Conservation (phyloP, 53 echinoderm and acorn worm genomes). For the Actinopyga echinites region DNA sequence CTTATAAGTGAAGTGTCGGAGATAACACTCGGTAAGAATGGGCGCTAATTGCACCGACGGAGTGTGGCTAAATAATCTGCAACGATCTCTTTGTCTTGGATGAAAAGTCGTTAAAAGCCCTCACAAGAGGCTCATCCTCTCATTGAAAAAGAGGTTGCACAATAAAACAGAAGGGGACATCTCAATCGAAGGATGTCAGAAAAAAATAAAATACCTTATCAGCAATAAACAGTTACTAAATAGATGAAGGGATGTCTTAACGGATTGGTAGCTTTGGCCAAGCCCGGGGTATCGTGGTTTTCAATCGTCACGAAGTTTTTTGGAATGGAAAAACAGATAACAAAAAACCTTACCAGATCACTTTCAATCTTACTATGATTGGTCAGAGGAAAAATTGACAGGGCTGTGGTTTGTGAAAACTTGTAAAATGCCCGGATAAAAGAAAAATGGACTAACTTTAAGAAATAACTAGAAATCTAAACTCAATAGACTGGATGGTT, state of each 20-base stretch:
- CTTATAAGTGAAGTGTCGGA: slow-evolving; percentile 10
- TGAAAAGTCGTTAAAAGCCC: slow-evolving; percentile 34
- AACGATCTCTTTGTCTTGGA: slow-evolving; percentile 1
- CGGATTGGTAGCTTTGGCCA: too few relatives aligned
- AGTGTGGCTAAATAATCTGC: slow-evolving; percentile 11
- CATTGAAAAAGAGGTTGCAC: not conserved
- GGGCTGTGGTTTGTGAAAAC: too few relatives aligned
- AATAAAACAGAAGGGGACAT: slow-evolving; percentile 14
- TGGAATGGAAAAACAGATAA: too few relatives aligned
- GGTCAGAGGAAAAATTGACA: too few relatives aligned
- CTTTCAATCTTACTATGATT: too few relatives aligned
- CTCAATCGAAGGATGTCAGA: not conserved
- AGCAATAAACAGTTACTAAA: slow-evolving; percentile 24
- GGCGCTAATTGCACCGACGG: slow-evolving; percentile 20
- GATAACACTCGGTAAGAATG: slow-evolving; percentile 24
- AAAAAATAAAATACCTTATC: slow-evolving; percentile 5
- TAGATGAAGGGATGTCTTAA: not conserved
- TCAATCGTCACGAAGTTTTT: too few relatives aligned
- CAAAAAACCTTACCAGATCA: too few relatives aligned
- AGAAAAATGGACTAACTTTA: too few relatives aligned
- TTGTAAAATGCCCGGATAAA: too few relatives aligned
- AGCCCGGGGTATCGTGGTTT: too few relatives aligned
- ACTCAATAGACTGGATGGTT: too few relatives aligned
- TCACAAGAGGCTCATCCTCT: slow-evolving; percentile 14
- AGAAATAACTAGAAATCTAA: too few relatives aligned